These are phyloP conservation scores for Macroglossus sobrinus DNA, from an alignment of 2,113 vertebrate species.

Conservation along the genomic window DNA sequence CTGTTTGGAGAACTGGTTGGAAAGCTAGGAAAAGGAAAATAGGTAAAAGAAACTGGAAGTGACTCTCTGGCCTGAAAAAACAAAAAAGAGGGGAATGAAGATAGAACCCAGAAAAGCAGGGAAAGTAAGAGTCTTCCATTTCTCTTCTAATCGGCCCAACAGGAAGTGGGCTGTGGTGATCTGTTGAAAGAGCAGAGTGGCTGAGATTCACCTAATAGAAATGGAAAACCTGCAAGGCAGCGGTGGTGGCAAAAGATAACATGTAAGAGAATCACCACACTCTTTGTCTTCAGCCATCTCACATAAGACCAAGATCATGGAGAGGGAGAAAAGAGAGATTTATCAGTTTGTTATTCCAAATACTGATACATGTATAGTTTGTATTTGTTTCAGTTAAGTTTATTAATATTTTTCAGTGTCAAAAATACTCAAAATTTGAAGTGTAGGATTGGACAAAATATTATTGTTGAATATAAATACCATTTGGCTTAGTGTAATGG, in stretches of 20 bases:
- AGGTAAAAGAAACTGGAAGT: background rate
- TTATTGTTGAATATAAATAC: background rate
- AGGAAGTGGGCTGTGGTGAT: background rate
- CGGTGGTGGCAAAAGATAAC: background rate
- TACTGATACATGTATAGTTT: background rate
- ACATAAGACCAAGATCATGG: background rate
- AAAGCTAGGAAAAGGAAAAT: background rate
- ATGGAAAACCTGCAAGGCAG: background rate
- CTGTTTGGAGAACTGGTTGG: background rate
- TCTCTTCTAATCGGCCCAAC: accelerated
- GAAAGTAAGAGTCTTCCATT: background rate
- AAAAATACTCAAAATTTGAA: background rate
- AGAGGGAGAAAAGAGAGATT: background rate
- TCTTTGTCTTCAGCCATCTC: background rate
- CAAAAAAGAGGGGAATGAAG: background rate
- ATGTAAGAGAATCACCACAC: accelerated
- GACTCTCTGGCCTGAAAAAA: background rate
- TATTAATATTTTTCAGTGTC: background rate
- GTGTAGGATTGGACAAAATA: no score
- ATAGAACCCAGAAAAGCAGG: background rate
- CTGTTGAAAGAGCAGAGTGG: background rate
- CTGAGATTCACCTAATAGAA: background rate
- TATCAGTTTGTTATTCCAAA: background rate
- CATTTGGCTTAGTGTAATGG: background rate
- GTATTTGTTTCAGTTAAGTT: background rate